These are phyloP conservation scores for Falco berigora DNA, from an alignment of 2,797 vertebrate species.

Conservation along the genomic window DNA sequence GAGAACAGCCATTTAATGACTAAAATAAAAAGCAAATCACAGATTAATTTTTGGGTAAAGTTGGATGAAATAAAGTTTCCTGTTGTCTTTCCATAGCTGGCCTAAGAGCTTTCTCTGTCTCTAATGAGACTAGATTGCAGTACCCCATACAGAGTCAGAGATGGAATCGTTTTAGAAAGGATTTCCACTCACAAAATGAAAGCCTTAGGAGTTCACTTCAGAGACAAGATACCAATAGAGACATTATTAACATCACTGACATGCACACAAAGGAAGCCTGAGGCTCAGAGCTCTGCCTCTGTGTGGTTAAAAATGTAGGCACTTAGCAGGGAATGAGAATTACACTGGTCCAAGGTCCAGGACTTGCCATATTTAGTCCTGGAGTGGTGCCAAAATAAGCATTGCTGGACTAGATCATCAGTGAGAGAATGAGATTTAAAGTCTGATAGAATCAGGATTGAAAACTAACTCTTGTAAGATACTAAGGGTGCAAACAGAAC, in stretches of 20 bases:
- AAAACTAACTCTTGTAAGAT: neutral
- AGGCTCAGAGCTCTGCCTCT: slow-evolving; percentile 59
- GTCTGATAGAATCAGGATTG: neutral
- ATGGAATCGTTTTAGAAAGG: slow-evolving; percentile 49
- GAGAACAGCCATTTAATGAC: slow-evolving; percentile 7
- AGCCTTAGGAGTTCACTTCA: slow-evolving; percentile 66
- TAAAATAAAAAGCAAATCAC: neutral
- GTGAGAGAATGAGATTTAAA: neutral
- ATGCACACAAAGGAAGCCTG: slow-evolving; percentile 63
- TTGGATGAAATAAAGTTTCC: slow-evolving; percentile 44
- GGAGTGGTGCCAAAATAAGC: slow-evolving; percentile 62
- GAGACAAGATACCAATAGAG: slow-evolving; percentile 68
- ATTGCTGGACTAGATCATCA: slow-evolving; percentile 11
- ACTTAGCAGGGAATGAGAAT: slow-evolving; percentile 69
- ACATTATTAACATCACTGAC: slow-evolving; percentile 70
- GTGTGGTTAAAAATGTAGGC: slow-evolving; percentile 63
- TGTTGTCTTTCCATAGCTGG: slow-evolving; percentile 43
- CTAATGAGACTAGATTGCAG: slow-evolving; percentile 56
- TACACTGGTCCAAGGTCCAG: slow-evolving; percentile 45
- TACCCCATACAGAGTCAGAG: slow-evolving; percentile 37
- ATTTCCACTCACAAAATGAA: slow-evolving; percentile 61
- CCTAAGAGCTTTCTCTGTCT: slow-evolving; percentile 35
- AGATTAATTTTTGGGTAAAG: slow-evolving; percentile 1
- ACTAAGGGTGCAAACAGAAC: neutral
- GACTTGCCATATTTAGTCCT: slow-evolving; percentile 63